Conservation (phyloP, 2,797 vertebrate species). For the Thunnus albacares region DNA sequence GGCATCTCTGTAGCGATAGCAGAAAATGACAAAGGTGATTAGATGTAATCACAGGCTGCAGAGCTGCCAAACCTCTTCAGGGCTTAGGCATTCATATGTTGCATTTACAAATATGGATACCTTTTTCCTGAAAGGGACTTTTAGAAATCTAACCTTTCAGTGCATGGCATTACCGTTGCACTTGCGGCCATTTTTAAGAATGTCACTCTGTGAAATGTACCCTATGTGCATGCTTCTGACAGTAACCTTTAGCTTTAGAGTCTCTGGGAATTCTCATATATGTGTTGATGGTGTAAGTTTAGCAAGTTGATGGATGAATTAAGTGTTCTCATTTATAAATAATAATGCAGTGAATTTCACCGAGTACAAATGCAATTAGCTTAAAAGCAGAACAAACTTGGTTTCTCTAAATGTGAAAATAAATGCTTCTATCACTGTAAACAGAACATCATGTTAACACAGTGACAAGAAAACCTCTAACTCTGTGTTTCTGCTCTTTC, state of each 20-base stretch:
- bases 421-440: conserved; percentile 12
- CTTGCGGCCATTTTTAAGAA: conserved; percentile 72
- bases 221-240: conserved; percentile 71
- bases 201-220: conserved; percentile 53
- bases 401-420: conserved; percentile 22
- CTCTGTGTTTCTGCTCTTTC: conserved; percentile 2
- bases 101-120: conserved; percentile 75
- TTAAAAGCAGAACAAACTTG: conserved; percentile 21
- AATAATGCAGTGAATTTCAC: conserved; percentile 6
- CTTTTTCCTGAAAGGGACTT: conserved; percentile 65
- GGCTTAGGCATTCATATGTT: conserved; percentile 75
- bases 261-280: conserved; percentile 20
- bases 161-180: conserved; percentile 82
- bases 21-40: conserved; percentile 66
- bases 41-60: conserved; percentile 73
- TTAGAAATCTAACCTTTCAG: conserved; percentile 64
- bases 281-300: conserved; percentile 32
- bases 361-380: conserved; percentile 8
- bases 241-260: conserved; percentile 29
- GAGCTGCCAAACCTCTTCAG: conserved; percentile 79
- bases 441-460: conserved; percentile 4
- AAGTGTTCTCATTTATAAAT: conserved; percentile 26
- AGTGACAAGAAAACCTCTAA: not conserved
- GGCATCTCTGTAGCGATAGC: conserved; percentile 76
- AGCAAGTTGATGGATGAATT: conserved; percentile 20